Conservation (phyloP, 2,888 invertebrate genomes). For the Argyra leucocephala region DNA sequence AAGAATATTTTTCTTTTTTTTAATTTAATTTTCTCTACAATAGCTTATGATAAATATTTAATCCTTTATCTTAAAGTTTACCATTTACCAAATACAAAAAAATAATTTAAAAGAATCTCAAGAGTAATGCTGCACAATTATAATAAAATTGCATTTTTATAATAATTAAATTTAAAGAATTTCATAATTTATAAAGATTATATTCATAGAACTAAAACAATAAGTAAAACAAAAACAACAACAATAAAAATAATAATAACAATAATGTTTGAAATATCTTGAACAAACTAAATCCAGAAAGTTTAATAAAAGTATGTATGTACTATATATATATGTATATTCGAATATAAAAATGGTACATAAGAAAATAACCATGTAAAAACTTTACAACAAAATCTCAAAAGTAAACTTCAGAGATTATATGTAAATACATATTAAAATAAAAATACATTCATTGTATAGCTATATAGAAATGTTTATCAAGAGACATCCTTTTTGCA, state of each 20-base stretch:
- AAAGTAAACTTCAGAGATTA: neutral
- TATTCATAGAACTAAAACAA: neutral
- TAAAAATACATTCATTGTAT: neutral
- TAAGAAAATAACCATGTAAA: neutral
- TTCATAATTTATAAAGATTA: slow-evolving; percentile 3
- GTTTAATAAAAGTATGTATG: no score
- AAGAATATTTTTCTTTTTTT: no score
- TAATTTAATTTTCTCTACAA: no score
- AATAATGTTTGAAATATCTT: neutral
- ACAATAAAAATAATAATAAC: neutral
- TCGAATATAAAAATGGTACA: no score
- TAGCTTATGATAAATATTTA: no score
- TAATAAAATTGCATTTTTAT: no score
- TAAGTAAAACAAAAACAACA: no score
- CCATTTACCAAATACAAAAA: no score
- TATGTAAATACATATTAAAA: neutral
- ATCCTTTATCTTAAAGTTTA: no score
- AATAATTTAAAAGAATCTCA: no score
- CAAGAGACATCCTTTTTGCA: neutral
- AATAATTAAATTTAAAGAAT: neutral
- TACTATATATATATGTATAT: no score
- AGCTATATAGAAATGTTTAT: neutral
- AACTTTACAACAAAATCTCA: neutral
- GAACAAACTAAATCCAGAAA: neutral
- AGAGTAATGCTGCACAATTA: no score